Percentiles rank a stretch among this genome's conserved stretches.
Conservation (phyloP, 2,113 vertebrate species). For the Amphiprion percula region DNA sequence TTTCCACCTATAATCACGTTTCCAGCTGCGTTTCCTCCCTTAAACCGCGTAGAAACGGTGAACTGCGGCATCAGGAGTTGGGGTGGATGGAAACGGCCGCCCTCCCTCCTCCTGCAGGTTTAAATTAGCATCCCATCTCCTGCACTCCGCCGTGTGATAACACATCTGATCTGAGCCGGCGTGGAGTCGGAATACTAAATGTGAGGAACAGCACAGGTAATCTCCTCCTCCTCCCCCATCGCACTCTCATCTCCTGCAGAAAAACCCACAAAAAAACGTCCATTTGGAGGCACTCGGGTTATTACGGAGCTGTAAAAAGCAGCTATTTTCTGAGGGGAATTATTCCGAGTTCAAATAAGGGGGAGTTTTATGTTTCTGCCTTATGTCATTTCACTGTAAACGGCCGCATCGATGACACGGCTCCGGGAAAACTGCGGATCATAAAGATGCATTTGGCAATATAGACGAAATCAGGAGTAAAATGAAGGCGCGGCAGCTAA, state of each 20-base stretch:
- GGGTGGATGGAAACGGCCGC: conserved; percentile 52
- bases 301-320: conserved; percentile 45
- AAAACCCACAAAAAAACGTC: conserved; percentile 5
- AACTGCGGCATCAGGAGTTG: conserved; percentile 4
- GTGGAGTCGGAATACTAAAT: conserved; percentile 80
- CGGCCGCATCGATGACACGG: neutral
- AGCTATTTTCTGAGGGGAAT: neutral
- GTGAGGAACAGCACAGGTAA: conserved; percentile 61
- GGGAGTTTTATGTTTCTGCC: neutral
- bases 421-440: neutral
- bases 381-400: neutral
- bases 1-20: too few species aligned
- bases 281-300: conserved; percentile 26
- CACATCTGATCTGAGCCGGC: conserved; percentile 78
- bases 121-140: conserved; percentile 83
- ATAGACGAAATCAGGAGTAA: neutral
- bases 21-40: neutral
- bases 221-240: neutral
- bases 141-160: conserved; percentile 76
- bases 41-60: neutral
- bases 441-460: neutral
- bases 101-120: conserved; percentile 67
- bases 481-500: neutral
- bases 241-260: conserved; percentile 42
- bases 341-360: neutral